Conservation (phyloP, 1,140 invertebrate species). For the Papilio polytes region DNA sequence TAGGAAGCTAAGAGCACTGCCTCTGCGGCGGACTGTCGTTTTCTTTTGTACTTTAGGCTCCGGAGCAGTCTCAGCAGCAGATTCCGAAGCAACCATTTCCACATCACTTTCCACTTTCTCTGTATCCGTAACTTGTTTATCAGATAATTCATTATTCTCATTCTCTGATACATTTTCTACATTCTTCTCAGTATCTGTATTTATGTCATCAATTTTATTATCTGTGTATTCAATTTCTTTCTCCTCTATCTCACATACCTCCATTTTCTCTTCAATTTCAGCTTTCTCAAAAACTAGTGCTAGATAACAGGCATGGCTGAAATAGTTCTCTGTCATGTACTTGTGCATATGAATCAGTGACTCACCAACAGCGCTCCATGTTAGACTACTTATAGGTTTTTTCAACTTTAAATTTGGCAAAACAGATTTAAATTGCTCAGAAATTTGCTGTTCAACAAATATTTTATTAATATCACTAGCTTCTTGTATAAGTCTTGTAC, state of each 20-base stretch:
- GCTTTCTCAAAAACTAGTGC: slow-evolving; percentile 65
- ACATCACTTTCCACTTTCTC: slow-evolving; percentile 77
- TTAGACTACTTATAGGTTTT: slow-evolving; percentile 85
- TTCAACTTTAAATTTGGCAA: slow-evolving; percentile 85
- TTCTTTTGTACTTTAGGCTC: slow-evolving; percentile 83
- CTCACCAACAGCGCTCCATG: slow-evolving; percentile 88
- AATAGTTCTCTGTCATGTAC: slow-evolving; percentile 85
- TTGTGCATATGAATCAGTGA: slow-evolving; percentile 88
- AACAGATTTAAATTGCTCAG: slow-evolving; percentile 82
- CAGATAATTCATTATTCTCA: slow-evolving; percentile 75
- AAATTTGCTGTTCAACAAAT: slow-evolving; percentile 85
- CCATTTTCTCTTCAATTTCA: slow-evolving; percentile 56
- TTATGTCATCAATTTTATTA: slow-evolving; percentile 58
- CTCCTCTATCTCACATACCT: slow-evolving; percentile 48
- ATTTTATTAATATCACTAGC: slow-evolving; percentile 85
- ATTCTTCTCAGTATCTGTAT: slow-evolving; percentile 62
- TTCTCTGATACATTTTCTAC: slow-evolving; percentile 67
- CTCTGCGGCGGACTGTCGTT: slow-evolving; percentile 85
- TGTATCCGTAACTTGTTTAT: slow-evolving; percentile 70
- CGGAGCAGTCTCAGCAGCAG: slow-evolving; percentile 48
- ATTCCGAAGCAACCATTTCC: slow-evolving; percentile 53
- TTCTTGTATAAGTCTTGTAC: slow-evolving; percentile 86
- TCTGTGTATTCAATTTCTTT: slow-evolving; percentile 58
- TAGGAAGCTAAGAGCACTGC: slow-evolving; percentile 87
- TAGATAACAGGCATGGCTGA: slow-evolving; percentile 77